These are phyloP conservation scores for Pecten maximus DNA, from an alignment of 2,888 invertebrate species.

Conservation along the genomic window DNA sequence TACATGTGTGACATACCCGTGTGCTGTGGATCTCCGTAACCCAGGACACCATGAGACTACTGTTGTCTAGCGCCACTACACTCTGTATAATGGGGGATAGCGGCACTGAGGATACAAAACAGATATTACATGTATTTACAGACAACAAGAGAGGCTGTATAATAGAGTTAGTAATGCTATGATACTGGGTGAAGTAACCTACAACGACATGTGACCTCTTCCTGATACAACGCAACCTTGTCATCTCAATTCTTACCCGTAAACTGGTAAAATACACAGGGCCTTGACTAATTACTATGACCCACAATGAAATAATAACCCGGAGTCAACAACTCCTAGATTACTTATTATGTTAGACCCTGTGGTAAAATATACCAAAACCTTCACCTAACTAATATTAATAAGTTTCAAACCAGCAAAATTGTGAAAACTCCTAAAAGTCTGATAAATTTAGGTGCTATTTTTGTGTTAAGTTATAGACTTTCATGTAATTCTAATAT, in stretches of 20 bases:
- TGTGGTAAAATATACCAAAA: too few relatives aligned
- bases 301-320: too few relatives aligned
- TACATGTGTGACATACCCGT: conserved; percentile 35
- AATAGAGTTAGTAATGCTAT: background rate
- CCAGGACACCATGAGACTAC: conserved; percentile 48
- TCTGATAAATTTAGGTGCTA: too few relatives aligned
- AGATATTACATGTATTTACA: background rate
- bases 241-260: background rate
- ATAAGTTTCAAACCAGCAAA: too few relatives aligned
- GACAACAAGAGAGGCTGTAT: background rate
- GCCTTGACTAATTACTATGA: too few relatives aligned
- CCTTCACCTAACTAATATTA: too few relatives aligned
- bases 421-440: too few relatives aligned
- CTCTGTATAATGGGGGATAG: conserved; percentile 45
- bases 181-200: too few relatives aligned
- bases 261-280: too few relatives aligned
- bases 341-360: too few relatives aligned
- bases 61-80: conserved; percentile 48
- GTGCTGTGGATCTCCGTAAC: conserved; percentile 42
- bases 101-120: conserved; percentile 43
- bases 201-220: background rate
- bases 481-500: background rate
- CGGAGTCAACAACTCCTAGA: too few relatives aligned
- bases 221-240: background rate
- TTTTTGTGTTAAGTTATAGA: too few relatives aligned